phyloP scores from a whole-genome alignment of 92 coral and sea anemone genomes.

The Isaurus tuberculatus region DNA sequence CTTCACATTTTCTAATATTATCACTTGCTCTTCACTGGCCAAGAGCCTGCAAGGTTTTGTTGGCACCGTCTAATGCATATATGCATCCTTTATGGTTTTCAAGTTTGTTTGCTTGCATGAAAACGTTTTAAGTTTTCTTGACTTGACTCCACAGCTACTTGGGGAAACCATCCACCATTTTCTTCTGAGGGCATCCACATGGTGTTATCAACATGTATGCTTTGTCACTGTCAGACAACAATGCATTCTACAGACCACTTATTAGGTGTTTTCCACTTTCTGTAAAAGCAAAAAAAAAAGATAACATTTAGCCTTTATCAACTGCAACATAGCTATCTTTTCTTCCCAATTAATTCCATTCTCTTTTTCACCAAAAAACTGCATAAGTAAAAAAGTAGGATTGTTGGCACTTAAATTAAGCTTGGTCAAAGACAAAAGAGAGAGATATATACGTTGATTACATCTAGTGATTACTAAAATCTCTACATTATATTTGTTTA shows the following conservation, averaged over 20 bases:
- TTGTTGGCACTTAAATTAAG: too few relatives aligned
- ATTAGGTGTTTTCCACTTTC: conserved; percentile 1
- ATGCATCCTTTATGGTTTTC: not conserved
- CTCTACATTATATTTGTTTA: too few relatives aligned
- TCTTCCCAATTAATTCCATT: not conserved
- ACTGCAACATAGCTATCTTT: not conserved
- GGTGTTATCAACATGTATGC: conserved; percentile 1
- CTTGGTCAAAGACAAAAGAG: too few relatives aligned
- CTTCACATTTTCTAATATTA: not conserved
- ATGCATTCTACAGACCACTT: conserved; percentile 1
- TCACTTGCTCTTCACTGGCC: not conserved
- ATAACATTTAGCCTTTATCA: not conserved
- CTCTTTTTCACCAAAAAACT: not conserved
- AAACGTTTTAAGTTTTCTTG: not conserved
- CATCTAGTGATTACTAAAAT: too few relatives aligned
- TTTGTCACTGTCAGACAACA: conserved; percentile 1
- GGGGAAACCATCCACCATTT: not conserved
- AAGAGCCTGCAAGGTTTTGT: not conserved
- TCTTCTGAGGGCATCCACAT: not conserved
- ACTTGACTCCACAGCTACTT: not conserved
- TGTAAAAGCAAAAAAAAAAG: not conserved
- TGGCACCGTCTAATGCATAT: not conserved
- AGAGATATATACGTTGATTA: too few relatives aligned
- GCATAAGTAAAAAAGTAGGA: too few relatives aligned
- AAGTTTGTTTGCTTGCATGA: not conserved